Base-by-base conservation (phyloP, 1,140 invertebrate genomes). In the Drosophila novamexicana region DNA sequence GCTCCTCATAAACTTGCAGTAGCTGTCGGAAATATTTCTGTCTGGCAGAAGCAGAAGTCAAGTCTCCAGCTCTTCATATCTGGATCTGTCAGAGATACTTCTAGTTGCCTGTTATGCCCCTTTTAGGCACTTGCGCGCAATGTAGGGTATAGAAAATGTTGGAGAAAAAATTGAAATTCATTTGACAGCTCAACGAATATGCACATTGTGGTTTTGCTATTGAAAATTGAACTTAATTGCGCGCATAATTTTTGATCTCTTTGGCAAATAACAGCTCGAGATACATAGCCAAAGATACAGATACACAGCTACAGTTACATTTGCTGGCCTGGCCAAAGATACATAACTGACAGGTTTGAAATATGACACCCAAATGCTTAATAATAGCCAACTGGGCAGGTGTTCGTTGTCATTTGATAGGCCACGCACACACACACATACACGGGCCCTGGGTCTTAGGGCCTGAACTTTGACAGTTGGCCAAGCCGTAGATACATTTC, bases 181-280 rank as follows among this genome's bases (percentile, higher is more conserved):
- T 57, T 77, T 67, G 75, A 77, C 75, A 73, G 63, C 45, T 70
- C 75, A 74, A 68, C 50, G 62, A 71, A 75, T 72, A 62, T 73
- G 52, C 57, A 62, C 63, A 62, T 40, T 73, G 57, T 59, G 75
- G 58, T 42, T 66, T 42, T 45, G 58, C 62, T 39, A 69, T 68
- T 45, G 44, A 50, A 74, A 77, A 77, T 69, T 65, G 61, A 49
- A 53, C 56, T 61, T 78, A 78, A 78, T 78, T 75, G 75, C 45
- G 71, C 59, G 75, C 44, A 78, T 64, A 77, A 77, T 62, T 67
- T 62, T 45, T 72, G 34, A 67, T 9, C 53, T 29, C 14, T 64
- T 62, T 61, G 18, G 36, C 22, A 45, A 52, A 36, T 49, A 57
- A 54, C 40, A 52, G 7, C 40, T 7, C n/a, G 14, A 42, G 40